Evolutionary conservation across 2,797 vertebrate genomes (phyloP), one percentile per base, ranked within the genome.

Genomic region (Halcyon smyrnensis): DNA sequence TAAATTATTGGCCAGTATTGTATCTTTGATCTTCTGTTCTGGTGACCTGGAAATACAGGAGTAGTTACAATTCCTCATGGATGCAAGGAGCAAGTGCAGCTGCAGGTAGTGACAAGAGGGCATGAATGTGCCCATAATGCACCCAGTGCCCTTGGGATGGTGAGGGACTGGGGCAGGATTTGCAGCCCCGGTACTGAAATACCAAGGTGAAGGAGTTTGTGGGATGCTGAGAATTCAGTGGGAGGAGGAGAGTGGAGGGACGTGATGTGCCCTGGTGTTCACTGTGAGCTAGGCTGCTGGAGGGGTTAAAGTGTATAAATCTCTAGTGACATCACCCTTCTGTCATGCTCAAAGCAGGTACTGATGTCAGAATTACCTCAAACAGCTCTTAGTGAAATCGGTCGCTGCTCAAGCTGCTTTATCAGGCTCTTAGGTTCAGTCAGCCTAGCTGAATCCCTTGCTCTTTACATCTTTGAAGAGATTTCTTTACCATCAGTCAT

Each of bases 61-160:
- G 15, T 36, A 11, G 28, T 69, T 65, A 39, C 0, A 43, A 3
- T 64, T 69, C 24, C 7, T 70, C 25, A 3, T 12, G 12, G 56
- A 5, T 18, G 12, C 30, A 24, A 77, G 16, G 34, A 9, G 15
- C 75, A 79, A 64, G 32, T 0, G 0, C 8, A 30, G 65, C 12
- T 78, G 37, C 51, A 41, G 17, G 14, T 46, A 32, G 62, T 7
- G 27, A 18, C 21, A 51, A 54, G 45, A 67, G 25, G 0, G 0
- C 8, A 15, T 17, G 15, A n/a, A 36, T 25, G 9, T 84, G 62
- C 43, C 71, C 2, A 15, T 39, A 25, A 7, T 23, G 25, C 37
- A 8, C 39, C 4, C 13, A 19, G 25, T 2, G 1, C 17, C 17
- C 9, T 63, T 82, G 68, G 39, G 68, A 24, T 83, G 15, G 17